Percentiles rank a stretch among this genome's conserved stretches.
Conservation (phyloP, 2,888 invertebrate species). For the Drosophila limbata region DNA sequence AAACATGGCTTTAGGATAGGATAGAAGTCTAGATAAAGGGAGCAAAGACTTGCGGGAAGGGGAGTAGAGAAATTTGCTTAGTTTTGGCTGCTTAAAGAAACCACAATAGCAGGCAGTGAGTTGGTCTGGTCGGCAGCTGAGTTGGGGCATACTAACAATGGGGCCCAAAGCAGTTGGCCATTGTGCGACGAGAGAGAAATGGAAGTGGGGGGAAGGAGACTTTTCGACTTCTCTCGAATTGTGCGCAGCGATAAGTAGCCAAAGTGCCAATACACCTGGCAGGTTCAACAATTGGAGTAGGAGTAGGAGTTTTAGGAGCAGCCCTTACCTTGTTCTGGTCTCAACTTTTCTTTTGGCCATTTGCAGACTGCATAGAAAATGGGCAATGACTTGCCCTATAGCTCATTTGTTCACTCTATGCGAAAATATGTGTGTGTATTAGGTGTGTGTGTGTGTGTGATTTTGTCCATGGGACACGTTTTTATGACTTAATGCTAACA, state of each 20-base stretch:
- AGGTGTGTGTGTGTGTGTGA: slow-evolving; percentile 30
- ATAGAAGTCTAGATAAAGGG: background rate
- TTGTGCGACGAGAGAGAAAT: slow-evolving; percentile 37
- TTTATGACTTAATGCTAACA: slow-evolving; percentile 82
- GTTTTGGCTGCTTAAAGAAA: slow-evolving; percentile 35
- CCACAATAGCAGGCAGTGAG: slow-evolving; percentile 26
- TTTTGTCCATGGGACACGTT: slow-evolving; percentile 73
- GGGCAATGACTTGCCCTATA: slow-evolving; percentile 52
- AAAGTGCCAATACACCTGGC: slow-evolving; percentile 68
- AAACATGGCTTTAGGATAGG: slow-evolving; percentile 1
- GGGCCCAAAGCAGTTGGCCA: slow-evolving; percentile 52
- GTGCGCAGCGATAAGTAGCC: slow-evolving; percentile 72
- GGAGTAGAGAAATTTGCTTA: slow-evolving; percentile 31
- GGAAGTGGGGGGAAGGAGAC: slow-evolving; percentile 37
- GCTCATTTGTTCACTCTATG: slow-evolving; percentile 41
- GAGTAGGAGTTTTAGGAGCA: background rate
- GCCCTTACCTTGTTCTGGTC: slow-evolving; percentile 47
- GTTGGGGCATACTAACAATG: slow-evolving; percentile 37
- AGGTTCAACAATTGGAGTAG: slow-evolving; percentile 1
- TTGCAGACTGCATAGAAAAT: slow-evolving; percentile 63
- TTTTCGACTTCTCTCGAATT: slow-evolving; percentile 70
- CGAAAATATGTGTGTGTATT: slow-evolving; percentile 5
- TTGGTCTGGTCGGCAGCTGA: slow-evolving; percentile 5
- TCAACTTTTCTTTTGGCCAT: slow-evolving; percentile 49
- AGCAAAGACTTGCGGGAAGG: background rate